phyloP scores from a whole-genome alignment of 2,113 vertebrate species.

The Rhinopomastus cyanomelas region DNA sequence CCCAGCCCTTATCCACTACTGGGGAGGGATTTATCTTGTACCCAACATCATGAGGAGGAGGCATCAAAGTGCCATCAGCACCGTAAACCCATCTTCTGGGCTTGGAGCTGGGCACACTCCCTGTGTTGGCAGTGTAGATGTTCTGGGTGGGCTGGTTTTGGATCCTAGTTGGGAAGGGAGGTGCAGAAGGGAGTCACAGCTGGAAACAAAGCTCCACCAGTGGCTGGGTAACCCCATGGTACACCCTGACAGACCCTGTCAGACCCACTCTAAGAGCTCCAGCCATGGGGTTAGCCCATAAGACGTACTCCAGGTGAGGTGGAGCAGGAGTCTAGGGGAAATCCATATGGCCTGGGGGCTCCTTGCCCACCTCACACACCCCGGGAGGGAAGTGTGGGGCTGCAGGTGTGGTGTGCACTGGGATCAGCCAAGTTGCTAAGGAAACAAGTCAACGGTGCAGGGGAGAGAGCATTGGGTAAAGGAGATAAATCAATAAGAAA shows the following conservation, averaged over 20 bases:
- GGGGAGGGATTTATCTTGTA: background rate
- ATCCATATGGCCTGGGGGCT: background rate
- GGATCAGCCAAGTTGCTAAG: conserved; percentile 73
- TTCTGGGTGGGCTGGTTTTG: background rate
- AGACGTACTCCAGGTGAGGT: background rate
- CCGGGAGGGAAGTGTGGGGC: background rate
- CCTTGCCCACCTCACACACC: background rate
- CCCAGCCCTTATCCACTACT: background rate
- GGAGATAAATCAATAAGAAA: conserved; percentile 79
- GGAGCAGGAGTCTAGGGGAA: too few species aligned
- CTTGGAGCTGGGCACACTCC: background rate
- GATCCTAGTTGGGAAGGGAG: background rate
- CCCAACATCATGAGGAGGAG: background rate
- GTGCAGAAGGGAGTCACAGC: background rate
- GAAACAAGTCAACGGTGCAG: conserved; percentile 74
- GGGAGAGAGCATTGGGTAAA: conserved; percentile 72
- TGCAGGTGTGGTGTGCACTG: conserved; percentile 59
- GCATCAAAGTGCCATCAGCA: background rate
- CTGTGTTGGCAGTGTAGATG: background rate
- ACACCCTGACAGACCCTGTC: background rate
- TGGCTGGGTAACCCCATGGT: background rate
- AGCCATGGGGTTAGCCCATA: background rate
- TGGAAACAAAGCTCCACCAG: background rate
- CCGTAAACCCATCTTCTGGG: conserved; percentile 11
- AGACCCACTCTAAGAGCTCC: background rate